Evolutionary conservation across 2,113 vertebrate species (phyloP).

Genomic region (Menura novaehollandiae): DNA sequence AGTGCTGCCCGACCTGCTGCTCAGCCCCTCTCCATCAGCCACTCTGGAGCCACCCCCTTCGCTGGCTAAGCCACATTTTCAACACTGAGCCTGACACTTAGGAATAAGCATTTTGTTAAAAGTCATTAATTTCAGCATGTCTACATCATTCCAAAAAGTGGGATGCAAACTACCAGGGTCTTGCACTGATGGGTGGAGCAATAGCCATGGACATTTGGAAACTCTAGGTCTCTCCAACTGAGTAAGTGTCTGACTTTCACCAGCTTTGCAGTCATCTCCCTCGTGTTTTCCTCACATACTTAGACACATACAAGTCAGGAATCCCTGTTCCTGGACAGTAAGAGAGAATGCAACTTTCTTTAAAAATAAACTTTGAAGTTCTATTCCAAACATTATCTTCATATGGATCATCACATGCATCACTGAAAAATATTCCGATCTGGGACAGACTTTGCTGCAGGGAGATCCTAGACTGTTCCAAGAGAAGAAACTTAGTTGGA

Average conservation of each 20-base stretch:
- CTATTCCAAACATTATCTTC: neutral
- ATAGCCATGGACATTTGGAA: neutral
- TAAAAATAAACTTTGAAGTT: neutral
- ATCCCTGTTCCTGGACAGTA: neutral
- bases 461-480: neutral
- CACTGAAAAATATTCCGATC: neutral
- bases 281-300: neutral
- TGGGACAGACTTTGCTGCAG: neutral
- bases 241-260: neutral
- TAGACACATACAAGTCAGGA: neutral
- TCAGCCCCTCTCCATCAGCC: neutral
- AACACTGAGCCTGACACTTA: neutral
- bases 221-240: neutral
- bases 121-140: neutral
- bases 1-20: neutral
- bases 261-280: neutral
- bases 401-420: neutral
- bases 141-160: neutral
- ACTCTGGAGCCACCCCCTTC: neutral
- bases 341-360: neutral
- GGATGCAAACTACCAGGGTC: neutral
- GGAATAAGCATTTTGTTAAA: neutral
- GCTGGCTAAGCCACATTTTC: neutral
- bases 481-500: neutral
- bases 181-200: neutral